Evolutionary conservation across 1,140 invertebrate species (phyloP).

Genomic region (Drosophila kohkoa): DNA sequence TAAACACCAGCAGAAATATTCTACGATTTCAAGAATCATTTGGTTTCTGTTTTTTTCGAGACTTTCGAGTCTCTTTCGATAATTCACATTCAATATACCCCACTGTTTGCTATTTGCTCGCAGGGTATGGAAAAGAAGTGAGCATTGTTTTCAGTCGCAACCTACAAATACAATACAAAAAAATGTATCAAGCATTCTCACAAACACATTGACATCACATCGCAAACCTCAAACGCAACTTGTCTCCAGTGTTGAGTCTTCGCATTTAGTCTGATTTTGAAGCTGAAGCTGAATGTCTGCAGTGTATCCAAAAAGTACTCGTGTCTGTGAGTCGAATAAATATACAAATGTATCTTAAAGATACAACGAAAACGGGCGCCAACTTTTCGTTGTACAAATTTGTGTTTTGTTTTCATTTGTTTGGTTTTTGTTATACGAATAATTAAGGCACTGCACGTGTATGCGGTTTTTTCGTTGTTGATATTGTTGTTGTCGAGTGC

Average conservation of each 20-base stretch:
- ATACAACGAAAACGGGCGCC: conserved; percentile 30
- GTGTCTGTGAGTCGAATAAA: conserved; percentile 48
- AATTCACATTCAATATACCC: neutral
- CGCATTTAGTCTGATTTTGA: conserved; percentile 26
- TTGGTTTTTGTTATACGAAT: conserved; percentile 9
- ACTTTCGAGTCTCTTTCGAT: too few relatives aligned
- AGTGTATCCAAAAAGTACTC: conserved; percentile 19
- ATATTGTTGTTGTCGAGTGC: neutral
- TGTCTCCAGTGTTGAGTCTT: conserved; percentile 37
- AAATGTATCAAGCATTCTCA: conserved; percentile 6
- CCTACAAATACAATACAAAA: neutral
- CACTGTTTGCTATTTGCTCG: neutral
- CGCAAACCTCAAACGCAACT: conserved; percentile 59
- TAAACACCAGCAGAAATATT: too few relatives aligned
- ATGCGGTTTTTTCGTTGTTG: conserved; percentile 2
- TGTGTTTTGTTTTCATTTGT: conserved; percentile 21
- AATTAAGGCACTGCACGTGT: conserved; percentile 28
- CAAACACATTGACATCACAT: conserved; percentile 5
- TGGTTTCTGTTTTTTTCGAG: too few relatives aligned
- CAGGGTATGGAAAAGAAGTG: conserved; percentile 16
- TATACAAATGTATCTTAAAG: conserved; percentile 41
- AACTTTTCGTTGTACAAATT: conserved; percentile 16
- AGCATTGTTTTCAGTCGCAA: conserved; percentile 18
- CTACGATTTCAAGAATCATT: too few relatives aligned
- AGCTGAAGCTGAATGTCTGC: conserved; percentile 17